These are phyloP conservation scores for Gambelia wislizenii DNA, from an alignment of 2,797 vertebrate genomes.

Conservation along the genomic window DNA sequence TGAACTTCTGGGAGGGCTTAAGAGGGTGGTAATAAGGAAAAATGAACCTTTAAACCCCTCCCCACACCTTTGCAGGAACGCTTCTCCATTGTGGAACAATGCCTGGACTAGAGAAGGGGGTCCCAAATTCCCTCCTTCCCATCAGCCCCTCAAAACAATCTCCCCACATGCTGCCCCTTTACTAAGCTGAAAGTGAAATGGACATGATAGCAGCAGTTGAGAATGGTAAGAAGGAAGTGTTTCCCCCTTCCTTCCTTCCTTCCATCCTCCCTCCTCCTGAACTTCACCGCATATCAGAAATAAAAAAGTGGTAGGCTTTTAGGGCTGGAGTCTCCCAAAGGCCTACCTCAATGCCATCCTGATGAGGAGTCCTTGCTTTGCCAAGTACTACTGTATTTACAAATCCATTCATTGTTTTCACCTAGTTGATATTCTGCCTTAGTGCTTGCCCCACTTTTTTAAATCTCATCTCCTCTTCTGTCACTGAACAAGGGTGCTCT, in stretches of 20 bases:
- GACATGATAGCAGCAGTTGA: background rate
- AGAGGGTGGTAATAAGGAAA: background rate
- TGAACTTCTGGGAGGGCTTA: background rate
- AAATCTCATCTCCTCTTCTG: background rate
- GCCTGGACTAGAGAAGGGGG: background rate
- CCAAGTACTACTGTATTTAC: background rate
- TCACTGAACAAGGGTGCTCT: background rate
- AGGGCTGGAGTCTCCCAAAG: background rate
- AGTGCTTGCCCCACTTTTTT: background rate
- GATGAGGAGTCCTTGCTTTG: background rate
- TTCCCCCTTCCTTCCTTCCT: background rate
- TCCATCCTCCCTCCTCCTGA: background rate
- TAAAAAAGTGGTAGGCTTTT: background rate
- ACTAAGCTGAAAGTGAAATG: background rate
- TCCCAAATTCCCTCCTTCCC: background rate
- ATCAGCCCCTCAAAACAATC: background rate
- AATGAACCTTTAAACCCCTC: background rate
- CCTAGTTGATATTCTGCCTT: background rate
- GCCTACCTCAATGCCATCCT: background rate
- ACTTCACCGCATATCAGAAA: background rate
- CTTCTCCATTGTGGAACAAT: background rate
- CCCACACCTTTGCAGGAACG: background rate
- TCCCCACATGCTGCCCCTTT: background rate
- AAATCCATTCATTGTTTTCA: constrained; percentile 3
- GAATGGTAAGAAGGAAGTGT: background rate